Percentiles rank a stretch among this genome's conserved stretches.
phyloP scores from a whole-genome alignment of 1,140 invertebrate genomes.

The Antheraea pernyi region DNA sequence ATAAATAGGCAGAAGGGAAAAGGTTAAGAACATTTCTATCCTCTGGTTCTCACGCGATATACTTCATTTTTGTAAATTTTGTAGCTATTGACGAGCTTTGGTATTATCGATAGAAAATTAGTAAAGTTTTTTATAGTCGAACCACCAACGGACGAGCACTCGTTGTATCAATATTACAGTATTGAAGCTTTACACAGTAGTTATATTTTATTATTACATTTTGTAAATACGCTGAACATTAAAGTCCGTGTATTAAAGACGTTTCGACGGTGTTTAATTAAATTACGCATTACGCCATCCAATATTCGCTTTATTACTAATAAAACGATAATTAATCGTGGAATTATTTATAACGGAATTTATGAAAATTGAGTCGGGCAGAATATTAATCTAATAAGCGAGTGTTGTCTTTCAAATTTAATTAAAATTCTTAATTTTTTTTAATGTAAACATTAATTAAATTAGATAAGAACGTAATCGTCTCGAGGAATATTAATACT shows the following conservation, averaged over 20 bases:
- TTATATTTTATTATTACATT: constrained; percentile 13
- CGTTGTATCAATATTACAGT: neutral
- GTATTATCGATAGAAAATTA: no score
- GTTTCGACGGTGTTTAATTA: constrained; percentile 39
- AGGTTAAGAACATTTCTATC: no score
- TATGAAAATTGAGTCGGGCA: constrained; percentile 16
- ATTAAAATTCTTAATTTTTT: neutral
- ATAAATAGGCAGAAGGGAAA: no score
- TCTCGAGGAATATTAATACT: neutral
- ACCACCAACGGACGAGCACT: neutral
- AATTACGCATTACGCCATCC: constrained; percentile 38
- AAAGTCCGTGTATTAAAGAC: constrained; percentile 27
- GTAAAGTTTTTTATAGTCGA: no score
- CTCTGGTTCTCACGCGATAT: no score
- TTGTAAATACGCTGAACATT: constrained; percentile 39
- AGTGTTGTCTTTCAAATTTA: constrained; percentile 1
- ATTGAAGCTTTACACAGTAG: neutral
- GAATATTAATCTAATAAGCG: constrained; percentile 13
- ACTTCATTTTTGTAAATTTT: no score
- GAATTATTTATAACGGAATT: constrained; percentile 22
- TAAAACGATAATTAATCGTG: constrained; percentile 32
- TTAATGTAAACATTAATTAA: neutral
- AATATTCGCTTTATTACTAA: constrained; percentile 38
- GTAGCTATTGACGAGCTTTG: no score
- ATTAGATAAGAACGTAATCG: neutral